phyloP scores from a whole-genome alignment of 2,113 vertebrate species.

The human (Homo sapiens) region GRCh38 chr1:110070001-110070500 shows the following conservation, averaged over 20 bases:
- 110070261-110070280: background rate
- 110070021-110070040: background rate
- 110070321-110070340: conserved; percentile 78
- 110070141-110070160: background rate
- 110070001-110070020: background rate
- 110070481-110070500: conserved; percentile 76
- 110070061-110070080: background rate
- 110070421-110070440: conserved; percentile 80
- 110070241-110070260: background rate
- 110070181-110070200: background rate
- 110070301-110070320: background rate
- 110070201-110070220: background rate
- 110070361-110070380: conserved; percentile 82
- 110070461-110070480: conserved; percentile 68
- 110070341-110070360: conserved; percentile 84
- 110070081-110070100: background rate
- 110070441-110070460: conserved; percentile 71
- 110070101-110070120: background rate
- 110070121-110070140: background rate
- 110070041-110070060: background rate
- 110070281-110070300: background rate
- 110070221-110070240: background rate
- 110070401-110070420: conserved; percentile 86
- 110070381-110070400: conserved; percentile 83
- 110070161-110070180: background rate